These are phyloP conservation scores for Sardina pilchardus DNA, from an alignment of 2,113 vertebrate genomes.

Conservation along the genomic window DNA sequence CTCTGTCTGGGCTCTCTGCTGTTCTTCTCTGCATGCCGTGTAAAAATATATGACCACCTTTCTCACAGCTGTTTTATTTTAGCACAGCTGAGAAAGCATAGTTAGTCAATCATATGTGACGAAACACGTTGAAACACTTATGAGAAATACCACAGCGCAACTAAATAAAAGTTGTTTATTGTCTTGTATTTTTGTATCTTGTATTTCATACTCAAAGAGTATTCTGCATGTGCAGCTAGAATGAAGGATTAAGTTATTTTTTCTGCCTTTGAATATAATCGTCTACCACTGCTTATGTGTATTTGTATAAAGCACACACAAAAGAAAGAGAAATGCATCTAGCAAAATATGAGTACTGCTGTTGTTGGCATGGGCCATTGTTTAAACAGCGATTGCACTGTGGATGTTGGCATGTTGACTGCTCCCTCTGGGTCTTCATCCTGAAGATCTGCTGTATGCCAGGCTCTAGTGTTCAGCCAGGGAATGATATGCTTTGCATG, in stretches of 20 bases:
- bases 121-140: background rate
- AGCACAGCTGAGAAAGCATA: background rate
- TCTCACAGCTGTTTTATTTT: background rate
- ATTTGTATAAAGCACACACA: background rate
- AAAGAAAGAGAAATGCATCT: background rate
- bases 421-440: background rate
- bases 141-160: background rate
- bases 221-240: background rate
- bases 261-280: slow-evolving; percentile 14
- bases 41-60: background rate
- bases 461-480: background rate
- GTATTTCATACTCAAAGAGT: background rate
- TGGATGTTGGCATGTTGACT: background rate
- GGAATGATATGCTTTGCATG: background rate
- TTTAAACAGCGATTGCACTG: background rate
- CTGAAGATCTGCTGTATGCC: background rate
- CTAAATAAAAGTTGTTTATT: background rate
- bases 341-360: background rate
- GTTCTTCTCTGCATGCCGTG: background rate
- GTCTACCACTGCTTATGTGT: background rate
- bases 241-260: slow-evolving; percentile 26
- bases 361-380: background rate
- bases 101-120: background rate
- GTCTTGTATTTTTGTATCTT: background rate
- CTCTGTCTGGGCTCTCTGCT: background rate